Evolutionary conservation across 35 echinoderm and acorn worm genomes (phyloP).

Genomic region (Holothuria glaberrima): DNA sequence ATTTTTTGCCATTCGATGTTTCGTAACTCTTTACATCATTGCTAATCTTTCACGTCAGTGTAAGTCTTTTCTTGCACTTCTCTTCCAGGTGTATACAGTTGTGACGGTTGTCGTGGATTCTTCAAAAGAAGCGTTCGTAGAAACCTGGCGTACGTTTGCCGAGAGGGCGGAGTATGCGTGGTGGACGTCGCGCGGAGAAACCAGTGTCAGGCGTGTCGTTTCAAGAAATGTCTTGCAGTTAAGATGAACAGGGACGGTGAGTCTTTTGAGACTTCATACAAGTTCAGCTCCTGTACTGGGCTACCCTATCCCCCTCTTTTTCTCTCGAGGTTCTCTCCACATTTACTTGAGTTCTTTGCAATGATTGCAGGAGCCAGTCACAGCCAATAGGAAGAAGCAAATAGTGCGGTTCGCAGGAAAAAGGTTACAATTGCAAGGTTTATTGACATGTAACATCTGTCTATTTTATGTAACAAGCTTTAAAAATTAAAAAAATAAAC

Average conservation of each 20-base stretch:
- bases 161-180: conserved; percentile 73
- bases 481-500: too few relatives aligned
- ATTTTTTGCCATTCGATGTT: too few relatives aligned
- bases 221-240: conserved; percentile 85
- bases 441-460: too few relatives aligned
- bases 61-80: not conserved
- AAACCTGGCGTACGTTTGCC: conserved; percentile 93
- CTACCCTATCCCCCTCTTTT: not conserved
- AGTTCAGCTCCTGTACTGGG: not conserved
- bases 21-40: not conserved
- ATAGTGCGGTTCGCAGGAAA: not conserved
- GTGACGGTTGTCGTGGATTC: conserved; percentile 97
- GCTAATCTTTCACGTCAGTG: not conserved
- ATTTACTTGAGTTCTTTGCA: too few relatives aligned
- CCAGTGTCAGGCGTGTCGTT: conserved; percentile 97
- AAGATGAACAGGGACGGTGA: conserved; percentile 97
- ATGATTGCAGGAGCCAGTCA: too few relatives aligned
- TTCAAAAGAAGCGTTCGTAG: conserved; percentile 97
- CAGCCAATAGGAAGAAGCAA: too few relatives aligned
- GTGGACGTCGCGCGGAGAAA: conserved; percentile 89
- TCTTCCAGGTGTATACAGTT: conserved; percentile 83
- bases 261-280: not conserved
- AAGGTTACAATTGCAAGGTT: too few relatives aligned
- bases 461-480: too few relatives aligned
- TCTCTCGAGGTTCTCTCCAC: not conserved